Percentiles rank a stretch among this genome's conserved stretches.
phyloP scores from a whole-genome alignment of 1,140 invertebrate genomes.

The honey bee (Apis mellifera) region DNA sequence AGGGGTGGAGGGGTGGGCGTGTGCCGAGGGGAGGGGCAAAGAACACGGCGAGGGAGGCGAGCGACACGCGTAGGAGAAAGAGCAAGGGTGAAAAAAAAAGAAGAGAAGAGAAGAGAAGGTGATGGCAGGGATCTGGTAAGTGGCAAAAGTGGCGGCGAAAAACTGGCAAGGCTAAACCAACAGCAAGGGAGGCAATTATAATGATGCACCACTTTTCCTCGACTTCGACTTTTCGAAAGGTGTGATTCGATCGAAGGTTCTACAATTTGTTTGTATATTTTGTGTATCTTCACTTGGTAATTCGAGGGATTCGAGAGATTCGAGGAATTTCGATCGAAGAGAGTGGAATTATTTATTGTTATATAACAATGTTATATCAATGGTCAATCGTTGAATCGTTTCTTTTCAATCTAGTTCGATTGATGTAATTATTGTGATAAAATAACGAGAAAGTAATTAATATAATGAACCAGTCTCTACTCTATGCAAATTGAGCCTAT shows the following conservation, averaged over 20 bases:
- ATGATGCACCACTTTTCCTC: conserved; percentile 11
- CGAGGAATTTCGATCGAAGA: background rate
- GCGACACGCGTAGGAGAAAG: conserved; percentile 37
- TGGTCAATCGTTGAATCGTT: too few relatives aligned
- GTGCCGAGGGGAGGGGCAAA: background rate
- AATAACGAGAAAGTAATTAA: too few relatives aligned
- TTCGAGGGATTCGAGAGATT: too few relatives aligned
- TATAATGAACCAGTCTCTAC: too few relatives aligned
- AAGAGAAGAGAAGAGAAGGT: background rate
- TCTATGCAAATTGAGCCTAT: too few relatives aligned
- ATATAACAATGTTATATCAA: too few relatives aligned
- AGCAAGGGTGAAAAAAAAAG: conserved; percentile 19
- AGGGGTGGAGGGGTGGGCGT: background rate
- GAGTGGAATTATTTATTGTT: too few relatives aligned
- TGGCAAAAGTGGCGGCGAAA: conserved; percentile 21
- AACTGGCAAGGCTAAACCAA: conserved; percentile 23
- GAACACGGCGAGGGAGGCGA: conserved; percentile 7
- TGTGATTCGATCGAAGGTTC: background rate
- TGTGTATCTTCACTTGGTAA: too few relatives aligned
- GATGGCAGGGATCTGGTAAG: conserved; percentile 4
- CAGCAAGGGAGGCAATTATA: conserved; percentile 13
- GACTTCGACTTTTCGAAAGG: background rate
- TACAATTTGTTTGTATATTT: background rate
- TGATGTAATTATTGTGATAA: too few relatives aligned
- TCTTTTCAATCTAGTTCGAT: too few relatives aligned